phyloP scores from a whole-genome alignment of 2,113 vertebrate species.

The Channa argus region DNA sequence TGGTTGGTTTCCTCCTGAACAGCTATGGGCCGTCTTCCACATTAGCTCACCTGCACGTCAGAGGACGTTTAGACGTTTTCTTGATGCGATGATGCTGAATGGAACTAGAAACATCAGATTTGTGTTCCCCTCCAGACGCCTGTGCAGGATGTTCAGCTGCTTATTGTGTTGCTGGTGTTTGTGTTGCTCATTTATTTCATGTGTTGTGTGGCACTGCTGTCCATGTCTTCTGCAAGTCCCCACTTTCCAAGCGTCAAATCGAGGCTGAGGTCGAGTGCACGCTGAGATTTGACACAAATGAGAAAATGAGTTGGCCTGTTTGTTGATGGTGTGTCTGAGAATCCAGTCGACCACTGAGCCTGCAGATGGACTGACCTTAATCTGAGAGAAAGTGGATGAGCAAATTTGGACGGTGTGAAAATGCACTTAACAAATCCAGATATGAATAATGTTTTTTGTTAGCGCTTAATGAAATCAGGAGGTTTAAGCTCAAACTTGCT shows the following conservation, averaged over 20 bases:
- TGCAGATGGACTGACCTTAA: slow-evolving; percentile 21
- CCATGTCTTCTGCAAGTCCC: not conserved
- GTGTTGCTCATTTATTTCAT: not conserved
- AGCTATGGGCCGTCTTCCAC: too few relatives aligned
- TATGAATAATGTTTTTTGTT: not conserved
- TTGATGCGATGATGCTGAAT: too few relatives aligned
- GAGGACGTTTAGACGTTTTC: too few relatives aligned
- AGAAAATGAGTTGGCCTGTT: slow-evolving; percentile 12
- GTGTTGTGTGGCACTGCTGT: not conserved
- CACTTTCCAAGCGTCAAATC: not conserved
- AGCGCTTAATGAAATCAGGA: too few relatives aligned
- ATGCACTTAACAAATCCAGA: not conserved
- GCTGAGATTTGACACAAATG: slow-evolving; percentile 30
- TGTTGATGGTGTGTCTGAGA: not conserved
- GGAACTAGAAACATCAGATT: too few relatives aligned
- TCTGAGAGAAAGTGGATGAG: slow-evolving; percentile 31
- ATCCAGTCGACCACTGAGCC: not conserved
- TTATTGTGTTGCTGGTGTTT: not conserved
- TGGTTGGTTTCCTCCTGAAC: too few relatives aligned
- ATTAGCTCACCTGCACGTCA: too few relatives aligned
- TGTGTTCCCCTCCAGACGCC: not conserved
- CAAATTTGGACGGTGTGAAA: not conserved
- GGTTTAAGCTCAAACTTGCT: too few relatives aligned
- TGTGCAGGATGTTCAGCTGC: not conserved
- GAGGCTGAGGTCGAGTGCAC: not conserved